Conservation (phyloP, 2,797 vertebrate species). For the Danio albolineatus region DNA sequence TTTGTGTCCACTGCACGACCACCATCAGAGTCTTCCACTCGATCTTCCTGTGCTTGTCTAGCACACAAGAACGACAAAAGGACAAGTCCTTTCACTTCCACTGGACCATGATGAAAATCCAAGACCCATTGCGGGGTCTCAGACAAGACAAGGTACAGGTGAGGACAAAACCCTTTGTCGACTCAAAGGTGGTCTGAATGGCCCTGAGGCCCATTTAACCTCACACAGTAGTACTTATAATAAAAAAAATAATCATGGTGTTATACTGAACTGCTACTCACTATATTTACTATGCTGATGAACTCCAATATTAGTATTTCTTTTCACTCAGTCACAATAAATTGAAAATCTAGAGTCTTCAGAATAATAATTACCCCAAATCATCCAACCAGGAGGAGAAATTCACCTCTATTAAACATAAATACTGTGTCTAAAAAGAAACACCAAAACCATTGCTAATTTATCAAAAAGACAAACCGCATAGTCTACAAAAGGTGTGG, state of each 20-base stretch:
- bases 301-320: slow-evolving; percentile 62
- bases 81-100: slow-evolving; percentile 61
- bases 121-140: slow-evolving; percentile 37
- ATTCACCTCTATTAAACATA: slow-evolving; percentile 76
- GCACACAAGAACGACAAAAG: slow-evolving; percentile 44
- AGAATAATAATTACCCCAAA: slow-evolving; percentile 76
- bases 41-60: slow-evolving; percentile 51
- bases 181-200: slow-evolving; percentile 44
- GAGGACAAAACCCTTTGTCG: slow-evolving; percentile 35
- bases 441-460: slow-evolving; percentile 18
- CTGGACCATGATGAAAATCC: slow-evolving; percentile 59
- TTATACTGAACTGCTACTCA: neutral
- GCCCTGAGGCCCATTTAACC: slow-evolving; percentile 10
- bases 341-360: slow-evolving; percentile 67
- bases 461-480: slow-evolving; percentile 55
- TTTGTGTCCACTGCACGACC: slow-evolving; percentile 57
- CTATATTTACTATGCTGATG: slow-evolving; percentile 50
- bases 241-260: neutral
- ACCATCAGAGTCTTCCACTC: slow-evolving; percentile 45
- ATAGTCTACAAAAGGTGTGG: slow-evolving; percentile 41
- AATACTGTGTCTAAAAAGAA: slow-evolving; percentile 64
- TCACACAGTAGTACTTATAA: neutral
- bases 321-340: slow-evolving; percentile 52
- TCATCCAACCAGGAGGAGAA: slow-evolving; percentile 72
- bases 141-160: slow-evolving; percentile 49